Evolutionary conservation across 2,888 invertebrate species (phyloP).

Genomic region (Nemotelus nigrinus): DNA sequence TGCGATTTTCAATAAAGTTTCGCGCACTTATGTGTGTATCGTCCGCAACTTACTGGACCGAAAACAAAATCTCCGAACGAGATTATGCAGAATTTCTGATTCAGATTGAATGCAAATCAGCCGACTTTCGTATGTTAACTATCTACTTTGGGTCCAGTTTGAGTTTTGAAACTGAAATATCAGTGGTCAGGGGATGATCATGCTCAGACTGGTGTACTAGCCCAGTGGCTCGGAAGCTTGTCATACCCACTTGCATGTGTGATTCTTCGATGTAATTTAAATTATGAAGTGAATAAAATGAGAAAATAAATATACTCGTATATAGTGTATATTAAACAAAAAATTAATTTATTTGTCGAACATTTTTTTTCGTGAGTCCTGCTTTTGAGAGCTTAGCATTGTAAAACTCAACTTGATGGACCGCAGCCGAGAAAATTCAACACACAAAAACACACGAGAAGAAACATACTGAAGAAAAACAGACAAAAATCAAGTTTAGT

Average conservation of each 20-base stretch:
- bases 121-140: slow-evolving; percentile 46
- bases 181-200: not conserved
- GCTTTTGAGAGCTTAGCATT: too few species aligned
- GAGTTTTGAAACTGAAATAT: slow-evolving; percentile 14
- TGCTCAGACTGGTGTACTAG: not conserved
- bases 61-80: slow-evolving; percentile 29
- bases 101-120: slow-evolving; percentile 48
- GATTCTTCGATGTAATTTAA: too few species aligned
- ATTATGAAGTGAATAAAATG: too few species aligned
- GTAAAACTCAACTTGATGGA: too few species aligned
- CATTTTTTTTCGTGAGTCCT: too few species aligned
- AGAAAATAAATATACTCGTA: too few species aligned
- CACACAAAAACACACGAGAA: not conserved
- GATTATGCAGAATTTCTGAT: slow-evolving; percentile 42
- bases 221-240: slow-evolving; percentile 8
- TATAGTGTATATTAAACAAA: too few species aligned
- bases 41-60: slow-evolving; percentile 23
- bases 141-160: slow-evolving; percentile 28
- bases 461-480: too few species aligned
- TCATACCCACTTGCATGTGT: not conserved
- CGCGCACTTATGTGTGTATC: not conserved
- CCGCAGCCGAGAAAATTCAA: not conserved
- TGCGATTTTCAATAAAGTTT: slow-evolving; percentile 9
- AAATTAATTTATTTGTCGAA: too few species aligned
- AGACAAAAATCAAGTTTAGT: too few species aligned